Conservation (phyloP, 92 coral and sea anemone species). For the Desmophyllum pertusum region DNA sequence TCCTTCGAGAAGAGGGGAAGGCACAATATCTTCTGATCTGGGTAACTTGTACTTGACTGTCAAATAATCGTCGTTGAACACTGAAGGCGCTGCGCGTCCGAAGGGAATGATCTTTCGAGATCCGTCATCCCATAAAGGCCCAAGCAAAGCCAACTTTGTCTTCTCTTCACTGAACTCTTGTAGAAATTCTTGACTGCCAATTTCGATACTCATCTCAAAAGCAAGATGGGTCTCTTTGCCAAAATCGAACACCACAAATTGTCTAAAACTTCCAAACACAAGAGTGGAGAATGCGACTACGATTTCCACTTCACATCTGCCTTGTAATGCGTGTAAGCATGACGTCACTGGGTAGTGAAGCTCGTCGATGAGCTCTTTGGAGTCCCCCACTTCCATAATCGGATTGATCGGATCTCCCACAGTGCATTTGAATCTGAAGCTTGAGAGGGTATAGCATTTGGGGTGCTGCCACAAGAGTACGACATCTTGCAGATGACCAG, state of each 20-base stretch:
- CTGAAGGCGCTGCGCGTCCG: constrained; percentile 33
- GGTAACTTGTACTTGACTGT: constrained; percentile 48
- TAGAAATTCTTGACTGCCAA: constrained; percentile 43
- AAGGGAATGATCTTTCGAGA: constrained; percentile 39
- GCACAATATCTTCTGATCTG: constrained; percentile 37
- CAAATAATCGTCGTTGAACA: constrained; percentile 18
- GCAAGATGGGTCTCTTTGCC: constrained; percentile 47
- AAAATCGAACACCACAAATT: constrained; percentile 54
- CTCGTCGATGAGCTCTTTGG: neutral
- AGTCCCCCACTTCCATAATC: neutral
- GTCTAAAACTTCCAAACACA: constrained; percentile 42
- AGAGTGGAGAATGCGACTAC: constrained; percentile 20
- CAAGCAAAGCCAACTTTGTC: constrained; percentile 18
- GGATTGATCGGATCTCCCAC: no score
- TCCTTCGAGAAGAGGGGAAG: constrained; percentile 32
- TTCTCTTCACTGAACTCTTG: constrained; percentile 35
- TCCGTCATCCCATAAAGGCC: constrained; percentile 46
- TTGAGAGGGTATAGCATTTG: constrained; percentile 42
- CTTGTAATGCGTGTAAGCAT: neutral
- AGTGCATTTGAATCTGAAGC: constrained; percentile 1
- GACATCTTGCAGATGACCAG: constrained; percentile 53
- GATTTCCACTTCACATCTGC: constrained; percentile 23
- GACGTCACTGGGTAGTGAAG: constrained; percentile 15
- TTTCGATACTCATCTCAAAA: constrained; percentile 40
- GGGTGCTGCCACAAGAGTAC: constrained; percentile 32